A percentile compares a stretch with the other conserved stretches of the same genome.
These are phyloP conservation scores for Anniella stebbinsi DNA, from an alignment of 2,797 vertebrate species.

Conservation along the genomic window DNA sequence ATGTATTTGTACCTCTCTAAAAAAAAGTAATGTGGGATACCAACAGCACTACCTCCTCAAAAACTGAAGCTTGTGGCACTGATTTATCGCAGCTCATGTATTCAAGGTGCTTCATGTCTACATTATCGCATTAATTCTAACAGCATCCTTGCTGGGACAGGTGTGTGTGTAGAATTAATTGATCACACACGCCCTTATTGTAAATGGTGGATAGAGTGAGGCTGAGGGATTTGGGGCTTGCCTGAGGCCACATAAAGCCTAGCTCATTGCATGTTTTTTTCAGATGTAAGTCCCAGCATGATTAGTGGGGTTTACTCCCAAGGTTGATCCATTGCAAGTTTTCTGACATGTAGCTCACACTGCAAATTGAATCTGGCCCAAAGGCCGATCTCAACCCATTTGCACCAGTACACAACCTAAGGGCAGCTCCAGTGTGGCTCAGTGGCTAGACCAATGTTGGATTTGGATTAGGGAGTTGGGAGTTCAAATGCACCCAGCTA, in stretches of 20 bases:
- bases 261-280: not conserved
- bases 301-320: not conserved
- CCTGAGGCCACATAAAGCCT: not conserved
- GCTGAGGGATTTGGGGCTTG: not conserved
- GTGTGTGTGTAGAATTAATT: not conserved
- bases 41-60: not conserved
- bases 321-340: not conserved
- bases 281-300: not conserved
- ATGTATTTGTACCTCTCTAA: conserved; percentile 13
- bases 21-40: conserved; percentile 2
- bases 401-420: not conserved
- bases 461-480: not conserved
- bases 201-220: not conserved
- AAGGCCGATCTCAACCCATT: not conserved
- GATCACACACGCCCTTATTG: not conserved
- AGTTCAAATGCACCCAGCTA: not conserved
- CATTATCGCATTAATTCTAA: not conserved
- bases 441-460: not conserved
- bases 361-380: not conserved
- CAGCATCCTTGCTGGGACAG: not conserved
- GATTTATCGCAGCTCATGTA: not conserved
- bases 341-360: not conserved
- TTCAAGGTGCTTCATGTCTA: not conserved
- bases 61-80: not conserved
- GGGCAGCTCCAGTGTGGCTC: not conserved